phyloP scores from a whole-genome alignment of 2,797 vertebrate genomes.

The Bovichtus variegatus region DNA sequence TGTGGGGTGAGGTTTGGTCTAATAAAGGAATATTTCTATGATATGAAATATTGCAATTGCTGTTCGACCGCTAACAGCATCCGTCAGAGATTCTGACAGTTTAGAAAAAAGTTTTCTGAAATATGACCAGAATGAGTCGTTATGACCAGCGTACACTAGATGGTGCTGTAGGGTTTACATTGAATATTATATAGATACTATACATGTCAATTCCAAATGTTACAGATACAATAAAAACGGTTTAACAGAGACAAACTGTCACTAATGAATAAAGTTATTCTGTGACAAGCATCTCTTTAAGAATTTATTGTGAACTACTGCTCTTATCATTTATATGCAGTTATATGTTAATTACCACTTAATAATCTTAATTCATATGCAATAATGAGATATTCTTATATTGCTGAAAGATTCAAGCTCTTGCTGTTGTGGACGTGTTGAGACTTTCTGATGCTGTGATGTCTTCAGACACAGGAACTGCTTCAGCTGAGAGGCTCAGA shows the following conservation, averaged over 20 bases:
- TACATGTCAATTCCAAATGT: neutral
- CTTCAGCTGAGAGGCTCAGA: no score
- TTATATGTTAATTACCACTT: neutral
- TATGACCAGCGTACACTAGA: conserved; percentile 10
- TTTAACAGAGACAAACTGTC: neutral
- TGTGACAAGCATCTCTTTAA: neutral
- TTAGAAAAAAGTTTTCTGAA: no score
- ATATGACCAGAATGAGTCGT: no score
- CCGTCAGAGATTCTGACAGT: no score
- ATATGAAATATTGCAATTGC: neutral
- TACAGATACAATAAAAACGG: neutral
- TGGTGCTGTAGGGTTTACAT: conserved; percentile 13
- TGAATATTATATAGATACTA: neutral
- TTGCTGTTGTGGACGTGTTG: neutral
- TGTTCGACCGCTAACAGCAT: no score
- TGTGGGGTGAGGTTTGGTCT: neutral
- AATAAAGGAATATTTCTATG: neutral
- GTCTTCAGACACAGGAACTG: no score
- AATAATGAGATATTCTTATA: neutral
- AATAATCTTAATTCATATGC: neutral
- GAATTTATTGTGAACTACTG: neutral
- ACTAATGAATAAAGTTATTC: neutral
- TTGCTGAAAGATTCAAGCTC: neutral
- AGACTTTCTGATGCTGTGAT: neutral
- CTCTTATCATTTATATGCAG: no score